Percentiles rank a stretch among this genome's conserved stretches.
These are phyloP conservation scores for Caenorhabditis doughertyi DNA, from an alignment of 2,888 invertebrate species.

Conservation along the genomic window DNA sequence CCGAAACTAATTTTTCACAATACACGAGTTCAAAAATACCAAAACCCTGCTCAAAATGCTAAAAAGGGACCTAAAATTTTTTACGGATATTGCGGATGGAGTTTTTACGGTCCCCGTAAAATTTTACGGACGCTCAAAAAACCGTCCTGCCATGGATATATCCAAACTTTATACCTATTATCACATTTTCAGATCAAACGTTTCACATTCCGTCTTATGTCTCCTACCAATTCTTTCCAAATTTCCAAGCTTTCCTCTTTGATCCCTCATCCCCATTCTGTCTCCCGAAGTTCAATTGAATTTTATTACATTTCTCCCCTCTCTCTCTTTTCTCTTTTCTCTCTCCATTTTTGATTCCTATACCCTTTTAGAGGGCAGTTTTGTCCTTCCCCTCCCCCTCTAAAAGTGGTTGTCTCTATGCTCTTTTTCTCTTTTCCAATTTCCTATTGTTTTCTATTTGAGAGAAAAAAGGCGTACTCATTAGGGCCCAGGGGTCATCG, in stretches of 20 bases:
- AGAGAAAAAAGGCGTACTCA: conserved; percentile 30
- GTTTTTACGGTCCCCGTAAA: no score
- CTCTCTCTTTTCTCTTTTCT: conserved; percentile 10
- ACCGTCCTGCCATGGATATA: no score
- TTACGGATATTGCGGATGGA: no score
- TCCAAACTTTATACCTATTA: no score
- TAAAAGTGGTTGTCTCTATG: background rate
- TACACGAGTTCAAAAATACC: no score
- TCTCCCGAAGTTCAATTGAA: conserved; percentile 1
- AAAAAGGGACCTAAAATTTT: no score
- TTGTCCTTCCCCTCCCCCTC: background rate
- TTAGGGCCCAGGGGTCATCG: conserved; percentile 48
- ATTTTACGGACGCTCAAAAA: no score
- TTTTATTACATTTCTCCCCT: background rate
- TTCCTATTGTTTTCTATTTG: background rate
- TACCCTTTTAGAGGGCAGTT: conserved; percentile 23
- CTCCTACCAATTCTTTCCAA: background rate
- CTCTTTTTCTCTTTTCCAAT: background rate
- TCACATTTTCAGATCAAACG: no score
- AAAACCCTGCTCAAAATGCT: no score
- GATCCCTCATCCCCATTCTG: background rate
- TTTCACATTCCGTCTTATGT: background rate
- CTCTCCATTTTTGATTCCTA: conserved; percentile 11
- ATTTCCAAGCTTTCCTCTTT: conserved; percentile 6
- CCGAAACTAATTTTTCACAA: no score